Percentiles rank a stretch among this genome's conserved stretches.
phyloP scores from a whole-genome alignment of 2,888 invertebrate species.

The Drosophila niveifrons region DNA sequence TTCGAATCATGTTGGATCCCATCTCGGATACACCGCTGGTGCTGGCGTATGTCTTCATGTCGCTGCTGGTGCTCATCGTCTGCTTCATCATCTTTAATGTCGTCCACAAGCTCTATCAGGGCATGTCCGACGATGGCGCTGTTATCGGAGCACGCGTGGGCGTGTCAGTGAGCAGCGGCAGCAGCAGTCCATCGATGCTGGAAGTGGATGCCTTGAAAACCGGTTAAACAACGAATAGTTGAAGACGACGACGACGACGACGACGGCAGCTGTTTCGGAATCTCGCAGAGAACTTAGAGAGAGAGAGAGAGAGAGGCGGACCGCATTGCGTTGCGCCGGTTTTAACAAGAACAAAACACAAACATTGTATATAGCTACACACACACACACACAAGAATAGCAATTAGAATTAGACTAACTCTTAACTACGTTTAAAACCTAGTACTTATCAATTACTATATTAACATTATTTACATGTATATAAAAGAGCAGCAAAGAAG shows the following conservation, averaged over 20 bases:
- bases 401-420: constrained; percentile 34
- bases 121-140: constrained; percentile 25
- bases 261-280: constrained; percentile 35
- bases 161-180: constrained; percentile 22
- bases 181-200: constrained; percentile 42
- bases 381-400: constrained; percentile 10
- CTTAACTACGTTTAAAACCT: constrained; percentile 28
- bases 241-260: not conserved
- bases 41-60: constrained; percentile 83
- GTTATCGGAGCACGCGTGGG: constrained; percentile 22
- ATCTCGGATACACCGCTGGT: constrained; percentile 83
- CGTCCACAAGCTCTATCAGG: constrained; percentile 81
- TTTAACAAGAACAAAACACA: constrained; percentile 2
- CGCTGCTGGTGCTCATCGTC: constrained; percentile 82
- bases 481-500: not conserved
- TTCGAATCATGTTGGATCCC: constrained; percentile 77
- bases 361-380: constrained; percentile 48
- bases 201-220: constrained; percentile 71
- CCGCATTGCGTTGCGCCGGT: not conserved
- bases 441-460: constrained; percentile 30
- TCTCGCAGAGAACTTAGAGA: constrained; percentile 29
- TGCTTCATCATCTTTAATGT: constrained; percentile 84
- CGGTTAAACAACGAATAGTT: constrained; percentile 51
- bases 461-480: not conserved
- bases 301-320: not conserved